Evolutionary conservation across 2,797 vertebrate species (phyloP).

Genomic region (Miichthys miiuy): DNA sequence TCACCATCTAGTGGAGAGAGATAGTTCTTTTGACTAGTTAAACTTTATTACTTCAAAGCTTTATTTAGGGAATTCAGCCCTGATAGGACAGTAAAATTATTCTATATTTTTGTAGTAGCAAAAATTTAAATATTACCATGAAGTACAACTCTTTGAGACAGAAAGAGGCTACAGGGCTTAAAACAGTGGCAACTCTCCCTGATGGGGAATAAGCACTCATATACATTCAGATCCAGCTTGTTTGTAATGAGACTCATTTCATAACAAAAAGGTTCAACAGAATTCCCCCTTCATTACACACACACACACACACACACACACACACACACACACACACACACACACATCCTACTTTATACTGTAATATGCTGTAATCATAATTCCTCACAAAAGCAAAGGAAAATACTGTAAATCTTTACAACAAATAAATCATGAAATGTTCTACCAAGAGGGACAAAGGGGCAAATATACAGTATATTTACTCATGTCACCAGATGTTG

Average conservation of each 20-base stretch:
- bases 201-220: background rate
- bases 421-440: background rate
- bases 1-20: constrained; percentile 30
- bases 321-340: too few relatives aligned
- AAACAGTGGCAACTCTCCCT: background rate
- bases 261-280: too few relatives aligned
- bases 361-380: background rate
- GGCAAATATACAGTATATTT: background rate
- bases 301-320: too few relatives aligned
- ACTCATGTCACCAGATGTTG: background rate
- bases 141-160: background rate
- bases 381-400: background rate
- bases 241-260: constrained; percentile 4
- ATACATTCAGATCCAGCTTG: background rate
- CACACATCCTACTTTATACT: background rate
- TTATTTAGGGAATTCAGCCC: constrained; percentile 18
- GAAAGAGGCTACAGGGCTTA: background rate
- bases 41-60: constrained; percentile 16
- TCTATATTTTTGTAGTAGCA: background rate
- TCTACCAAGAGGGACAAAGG: background rate
- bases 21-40: constrained; percentile 23
- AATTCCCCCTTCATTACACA: background rate
- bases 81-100: background rate
- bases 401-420: background rate
- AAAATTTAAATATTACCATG: background rate